A percentile compares a stretch with the other conserved stretches of the same genome.
These are phyloP conservation scores for Eremobia ochroleuca DNA, from an alignment of 2,888 invertebrate genomes.

Conservation along the genomic window DNA sequence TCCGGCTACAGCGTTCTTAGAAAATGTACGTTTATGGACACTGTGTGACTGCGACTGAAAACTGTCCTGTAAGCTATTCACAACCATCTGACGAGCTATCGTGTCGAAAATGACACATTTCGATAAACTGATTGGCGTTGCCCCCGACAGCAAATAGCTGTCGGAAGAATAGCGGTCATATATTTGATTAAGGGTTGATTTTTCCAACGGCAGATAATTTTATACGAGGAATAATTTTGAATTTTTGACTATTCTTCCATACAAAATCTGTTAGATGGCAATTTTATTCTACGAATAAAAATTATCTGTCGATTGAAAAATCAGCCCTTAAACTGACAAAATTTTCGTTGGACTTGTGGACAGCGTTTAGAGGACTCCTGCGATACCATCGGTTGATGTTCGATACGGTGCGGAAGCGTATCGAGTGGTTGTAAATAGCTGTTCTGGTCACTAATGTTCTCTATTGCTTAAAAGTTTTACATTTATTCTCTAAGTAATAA, in stretches of 20 bases:
- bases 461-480: neutral
- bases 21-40: conserved; percentile 17
- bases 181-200: too few species aligned
- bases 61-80: neutral
- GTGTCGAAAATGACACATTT: neutral
- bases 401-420: neutral
- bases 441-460: neutral
- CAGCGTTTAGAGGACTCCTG: neutral
- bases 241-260: too few species aligned
- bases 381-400: neutral
- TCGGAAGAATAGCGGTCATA: neutral
- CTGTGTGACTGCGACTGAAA: neutral
- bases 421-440: neutral
- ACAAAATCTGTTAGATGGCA: too few species aligned
- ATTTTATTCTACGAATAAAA: too few species aligned
- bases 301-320: too few species aligned
- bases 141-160: neutral
- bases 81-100: neutral
- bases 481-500: neutral
- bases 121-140: neutral
- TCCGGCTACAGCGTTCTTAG: conserved; percentile 10
- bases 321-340: too few species aligned
- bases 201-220: too few species aligned
- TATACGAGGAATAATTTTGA: too few species aligned
- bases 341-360: too few species aligned